Percentiles rank a stretch among this genome's conserved stretches.
phyloP scores from a whole-genome alignment of 2,113 vertebrate species.

The Callipepla squamata region DNA sequence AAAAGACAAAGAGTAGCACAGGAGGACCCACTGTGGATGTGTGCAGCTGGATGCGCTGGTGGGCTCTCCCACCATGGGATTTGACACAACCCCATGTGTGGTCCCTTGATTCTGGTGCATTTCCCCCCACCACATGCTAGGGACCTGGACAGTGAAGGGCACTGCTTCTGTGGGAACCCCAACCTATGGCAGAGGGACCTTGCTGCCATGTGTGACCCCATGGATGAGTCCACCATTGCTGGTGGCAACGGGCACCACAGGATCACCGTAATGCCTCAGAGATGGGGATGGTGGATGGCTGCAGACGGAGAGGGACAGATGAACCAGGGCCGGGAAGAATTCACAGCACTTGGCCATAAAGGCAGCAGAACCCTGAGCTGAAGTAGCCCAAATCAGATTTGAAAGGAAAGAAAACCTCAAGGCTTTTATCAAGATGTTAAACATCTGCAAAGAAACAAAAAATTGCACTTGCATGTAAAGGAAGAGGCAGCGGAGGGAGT shows the following conservation, averaged over 20 bases:
- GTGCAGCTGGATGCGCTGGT: not conserved
- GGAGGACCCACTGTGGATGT: rapidly evolving
- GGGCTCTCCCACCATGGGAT: not conserved
- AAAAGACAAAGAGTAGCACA: rapidly evolving
- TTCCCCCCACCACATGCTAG: rapidly evolving
- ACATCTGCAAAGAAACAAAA: not conserved
- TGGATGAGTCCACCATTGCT: not conserved
- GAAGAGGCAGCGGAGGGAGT: conserved; percentile 1
- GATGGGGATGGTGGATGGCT: rapidly evolving
- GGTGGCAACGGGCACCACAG: rapidly evolving
- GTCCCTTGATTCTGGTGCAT: not conserved
- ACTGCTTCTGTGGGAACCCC: not conserved
- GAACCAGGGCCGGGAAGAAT: rapidly evolving
- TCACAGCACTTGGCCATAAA: rapidly evolving
- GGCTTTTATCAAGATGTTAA: conserved; percentile 46
- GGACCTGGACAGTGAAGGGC: not conserved
- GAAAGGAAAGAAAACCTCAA: conserved; percentile 40
- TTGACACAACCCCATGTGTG: rapidly evolving
- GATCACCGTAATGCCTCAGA: rapidly evolving
- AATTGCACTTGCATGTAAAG: not conserved
- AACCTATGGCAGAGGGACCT: rapidly evolving
- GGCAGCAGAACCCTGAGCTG: not conserved
- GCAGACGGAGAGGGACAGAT: not conserved
- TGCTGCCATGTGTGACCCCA: not conserved
- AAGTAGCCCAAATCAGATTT: not conserved